A percentile compares a stretch with the other conserved stretches of the same genome.
phyloP scores from a whole-genome alignment of 2,888 invertebrate species.

The Drosophila seclusa region DNA sequence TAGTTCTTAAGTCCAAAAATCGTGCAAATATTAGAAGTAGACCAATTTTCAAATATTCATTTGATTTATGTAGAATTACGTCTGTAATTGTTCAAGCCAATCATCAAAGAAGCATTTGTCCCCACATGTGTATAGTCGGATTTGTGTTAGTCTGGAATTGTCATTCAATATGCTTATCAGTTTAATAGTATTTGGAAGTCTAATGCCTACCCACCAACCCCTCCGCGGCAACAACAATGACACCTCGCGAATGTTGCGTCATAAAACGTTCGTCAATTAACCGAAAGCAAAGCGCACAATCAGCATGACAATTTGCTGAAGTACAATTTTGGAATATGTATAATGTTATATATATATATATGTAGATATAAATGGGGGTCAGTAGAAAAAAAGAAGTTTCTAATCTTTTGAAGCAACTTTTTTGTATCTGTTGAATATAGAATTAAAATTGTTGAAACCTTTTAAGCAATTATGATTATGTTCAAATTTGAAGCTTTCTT shows the following conservation, averaged over 20 bases:
- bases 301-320: conserved; percentile 31
- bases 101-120: conserved; percentile 5
- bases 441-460: not conserved
- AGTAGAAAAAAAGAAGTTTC: not conserved
- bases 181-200: conserved; percentile 34
- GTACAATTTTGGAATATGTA: not conserved
- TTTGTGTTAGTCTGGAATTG: not conserved
- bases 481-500: not conserved
- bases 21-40: conserved; percentile 34
- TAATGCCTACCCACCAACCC: conserved; percentile 15
- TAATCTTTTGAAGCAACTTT: conserved; percentile 1
- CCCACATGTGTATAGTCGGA: not conserved
- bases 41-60: not conserved
- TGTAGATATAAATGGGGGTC: not conserved
- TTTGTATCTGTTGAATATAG: not conserved
- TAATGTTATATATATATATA: not conserved
- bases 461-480: not conserved
- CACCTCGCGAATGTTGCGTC: conserved; percentile 3
- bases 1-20: conserved; percentile 22
- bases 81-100: not conserved
- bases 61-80: not conserved
- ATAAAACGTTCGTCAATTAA: conserved; percentile 18
- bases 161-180: conserved; percentile 42
- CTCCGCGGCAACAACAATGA: not conserved
- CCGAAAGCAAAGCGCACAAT: conserved; percentile 30